phyloP scores from a whole-genome alignment of 2,797 vertebrate genomes.

The Gymnocypris eckloni region DNA sequence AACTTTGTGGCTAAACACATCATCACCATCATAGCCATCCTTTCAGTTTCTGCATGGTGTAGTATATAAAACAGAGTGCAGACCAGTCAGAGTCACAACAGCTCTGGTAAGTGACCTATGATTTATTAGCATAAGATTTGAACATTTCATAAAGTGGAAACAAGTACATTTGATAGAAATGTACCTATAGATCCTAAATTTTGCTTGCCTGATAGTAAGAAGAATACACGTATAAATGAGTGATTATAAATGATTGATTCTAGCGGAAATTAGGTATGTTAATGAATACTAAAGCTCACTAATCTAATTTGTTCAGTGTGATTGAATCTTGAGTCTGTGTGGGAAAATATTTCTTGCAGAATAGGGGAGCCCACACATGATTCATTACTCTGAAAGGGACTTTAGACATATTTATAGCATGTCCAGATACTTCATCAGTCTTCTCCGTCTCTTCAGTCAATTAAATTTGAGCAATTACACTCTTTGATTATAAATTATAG shows the following conservation, averaged over 20 bases:
- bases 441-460: neutral
- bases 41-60: constrained; percentile 18
- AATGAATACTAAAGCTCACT: constrained; percentile 74
- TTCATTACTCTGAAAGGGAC: constrained; percentile 15
- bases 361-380: constrained; percentile 62
- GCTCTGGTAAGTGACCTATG: constrained; percentile 22
- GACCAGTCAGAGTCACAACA: too few relatives aligned
- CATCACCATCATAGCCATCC: neutral
- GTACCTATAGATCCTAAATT: neutral
- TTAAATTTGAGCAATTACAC: neutral
- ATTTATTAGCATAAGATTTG: neutral
- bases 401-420: constrained; percentile 37
- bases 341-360: constrained; percentile 79
- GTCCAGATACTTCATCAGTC: constrained; percentile 58
- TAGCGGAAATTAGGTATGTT: constrained; percentile 68
- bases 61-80: too few relatives aligned
- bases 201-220: neutral
- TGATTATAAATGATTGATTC: constrained; percentile 43
- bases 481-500: neutral
- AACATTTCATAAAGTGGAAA: neutral
- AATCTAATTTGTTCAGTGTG: constrained; percentile 87
- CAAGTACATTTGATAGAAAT: neutral
- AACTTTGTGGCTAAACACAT: constrained; percentile 23
- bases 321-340: constrained; percentile 80
- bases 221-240: constrained; percentile 11